These are phyloP conservation scores for Phocoena phocoena DNA, from an alignment of 2,113 vertebrate species.

Conservation along the genomic window DNA sequence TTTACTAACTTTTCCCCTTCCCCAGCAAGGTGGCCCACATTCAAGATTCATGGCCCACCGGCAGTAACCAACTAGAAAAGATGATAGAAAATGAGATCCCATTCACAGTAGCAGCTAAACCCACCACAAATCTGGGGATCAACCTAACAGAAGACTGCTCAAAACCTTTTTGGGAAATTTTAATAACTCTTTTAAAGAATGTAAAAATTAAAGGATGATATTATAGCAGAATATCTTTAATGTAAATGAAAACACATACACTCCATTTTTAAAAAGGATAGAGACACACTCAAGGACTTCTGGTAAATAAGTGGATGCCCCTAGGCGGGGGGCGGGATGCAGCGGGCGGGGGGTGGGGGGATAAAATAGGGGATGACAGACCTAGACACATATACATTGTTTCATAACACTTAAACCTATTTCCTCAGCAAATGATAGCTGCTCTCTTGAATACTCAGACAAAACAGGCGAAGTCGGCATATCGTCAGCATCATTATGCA, in stretches of 20 bases:
- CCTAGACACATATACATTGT: too few relatives aligned
- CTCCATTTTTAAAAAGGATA: not conserved
- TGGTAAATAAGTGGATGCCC: not conserved
- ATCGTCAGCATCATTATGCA: not conserved
- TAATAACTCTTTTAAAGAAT: not conserved
- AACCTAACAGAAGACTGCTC: not conserved
- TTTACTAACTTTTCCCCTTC: not conserved
- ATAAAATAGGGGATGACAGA: not conserved
- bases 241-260: not conserved
- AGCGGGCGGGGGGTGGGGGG: fast-evolving
- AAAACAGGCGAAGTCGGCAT: not conserved
- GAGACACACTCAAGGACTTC: not conserved
- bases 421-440: not conserved
- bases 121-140: not conserved
- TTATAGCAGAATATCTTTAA: not conserved
- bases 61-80: not conserved
- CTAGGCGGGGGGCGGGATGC: not conserved
- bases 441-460: not conserved
- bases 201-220: not conserved
- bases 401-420: not conserved
- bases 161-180: not conserved
- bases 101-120: not conserved
- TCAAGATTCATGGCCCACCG: not conserved
- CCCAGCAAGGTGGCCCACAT: not conserved
- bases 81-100: not conserved